Evolutionary conservation across 2,113 vertebrate genomes (phyloP).

Genomic region (Tretioscincus oriximinensis): DNA sequence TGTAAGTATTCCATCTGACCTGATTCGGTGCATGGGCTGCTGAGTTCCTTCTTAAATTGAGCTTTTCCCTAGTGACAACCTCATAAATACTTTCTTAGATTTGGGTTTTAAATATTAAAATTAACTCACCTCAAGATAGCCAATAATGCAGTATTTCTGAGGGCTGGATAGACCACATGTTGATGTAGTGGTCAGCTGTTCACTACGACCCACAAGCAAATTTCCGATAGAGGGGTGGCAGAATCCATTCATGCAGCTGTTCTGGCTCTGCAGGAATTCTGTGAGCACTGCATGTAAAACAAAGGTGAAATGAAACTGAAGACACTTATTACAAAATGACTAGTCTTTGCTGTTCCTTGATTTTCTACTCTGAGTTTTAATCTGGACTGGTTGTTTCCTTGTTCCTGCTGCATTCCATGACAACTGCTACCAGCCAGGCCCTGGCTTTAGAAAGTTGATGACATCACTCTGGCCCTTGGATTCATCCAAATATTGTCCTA

Average conservation of each 20-base stretch:
- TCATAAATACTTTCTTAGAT: neutral
- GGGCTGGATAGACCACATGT: conserved; percentile 79
- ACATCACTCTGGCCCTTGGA: no score
- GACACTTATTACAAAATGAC: neutral
- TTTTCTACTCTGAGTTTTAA: no score
- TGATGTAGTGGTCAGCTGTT: conserved; percentile 78
- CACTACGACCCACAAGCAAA: conserved; percentile 79
- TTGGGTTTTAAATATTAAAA: neutral
- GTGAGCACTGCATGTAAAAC: conserved; percentile 67
- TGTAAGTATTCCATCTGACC: no score
- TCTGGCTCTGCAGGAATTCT: conserved; percentile 60
- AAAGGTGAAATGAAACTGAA: conserved; percentile 27
- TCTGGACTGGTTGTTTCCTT: no score
- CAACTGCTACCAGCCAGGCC: no score
- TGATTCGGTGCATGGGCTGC: no score
- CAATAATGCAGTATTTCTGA: conserved; percentile 87
- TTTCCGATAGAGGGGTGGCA: conserved; percentile 78
- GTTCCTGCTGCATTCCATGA: no score
- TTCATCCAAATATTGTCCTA: no score
- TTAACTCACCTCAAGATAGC: conserved; percentile 84
- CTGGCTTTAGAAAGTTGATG: no score
- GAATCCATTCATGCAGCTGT: conserved; percentile 63
- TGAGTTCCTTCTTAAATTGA: no score
- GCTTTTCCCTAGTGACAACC: no score
- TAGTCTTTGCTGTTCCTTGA: neutral